phyloP scores from a whole-genome alignment of 1,140 invertebrate species.

The Danaus melanippus region DNA sequence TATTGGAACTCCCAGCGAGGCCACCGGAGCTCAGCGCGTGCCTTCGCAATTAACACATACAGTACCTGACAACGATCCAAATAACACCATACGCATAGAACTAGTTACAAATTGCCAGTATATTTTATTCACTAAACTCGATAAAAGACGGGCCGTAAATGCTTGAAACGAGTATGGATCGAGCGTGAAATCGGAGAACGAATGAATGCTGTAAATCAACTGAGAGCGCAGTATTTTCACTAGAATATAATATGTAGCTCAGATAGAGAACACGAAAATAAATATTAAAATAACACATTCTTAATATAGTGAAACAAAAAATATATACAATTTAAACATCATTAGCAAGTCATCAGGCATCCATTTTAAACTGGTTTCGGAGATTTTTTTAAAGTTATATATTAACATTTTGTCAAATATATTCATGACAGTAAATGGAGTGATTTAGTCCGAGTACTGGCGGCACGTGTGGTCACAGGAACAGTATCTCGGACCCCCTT shows the following conservation, averaged over 20 bases:
- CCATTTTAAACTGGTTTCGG: no score
- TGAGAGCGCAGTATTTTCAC: slow-evolving; percentile 31
- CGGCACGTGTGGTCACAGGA: slow-evolving; percentile 21
- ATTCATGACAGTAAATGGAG: no score
- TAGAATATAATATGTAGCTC: background rate
- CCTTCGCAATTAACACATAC: slow-evolving; percentile 1
- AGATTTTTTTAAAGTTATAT: no score
- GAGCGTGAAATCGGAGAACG: slow-evolving; percentile 42
- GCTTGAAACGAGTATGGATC: slow-evolving; percentile 18
- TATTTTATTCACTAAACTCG: no score
- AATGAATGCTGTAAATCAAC: slow-evolving; percentile 41
- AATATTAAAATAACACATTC: no score
- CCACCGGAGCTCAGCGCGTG: background rate
- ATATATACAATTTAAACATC: no score
- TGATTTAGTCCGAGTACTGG: no score
- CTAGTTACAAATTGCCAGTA: no score
- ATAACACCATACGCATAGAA: background rate
- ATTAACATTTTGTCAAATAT: no score
- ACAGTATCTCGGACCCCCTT: slow-evolving; percentile 27
- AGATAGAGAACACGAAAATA: background rate
- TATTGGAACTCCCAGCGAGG: slow-evolving; percentile 5
- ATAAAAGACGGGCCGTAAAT: background rate
- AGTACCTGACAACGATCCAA: background rate
- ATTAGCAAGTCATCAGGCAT: no score
- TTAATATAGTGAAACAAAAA: no score